These are phyloP conservation scores for Lamprotornis superbus DNA, from an alignment of 2,113 vertebrate genomes.

Conservation along the genomic window DNA sequence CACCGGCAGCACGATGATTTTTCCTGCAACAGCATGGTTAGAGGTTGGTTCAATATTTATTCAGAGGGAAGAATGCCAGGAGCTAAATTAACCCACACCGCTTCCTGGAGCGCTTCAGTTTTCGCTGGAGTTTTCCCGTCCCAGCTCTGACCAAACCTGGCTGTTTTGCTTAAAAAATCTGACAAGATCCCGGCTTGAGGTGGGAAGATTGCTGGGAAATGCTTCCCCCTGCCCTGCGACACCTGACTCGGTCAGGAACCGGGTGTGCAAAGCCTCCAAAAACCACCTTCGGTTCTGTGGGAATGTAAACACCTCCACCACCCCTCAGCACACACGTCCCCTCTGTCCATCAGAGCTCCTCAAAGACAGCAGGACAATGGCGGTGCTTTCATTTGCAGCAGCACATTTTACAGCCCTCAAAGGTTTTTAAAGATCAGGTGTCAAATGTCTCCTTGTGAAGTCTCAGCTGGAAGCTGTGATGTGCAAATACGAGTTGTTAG, in stretches of 20 bases:
- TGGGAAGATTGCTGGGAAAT: not conserved
- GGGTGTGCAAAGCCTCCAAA: not conserved
- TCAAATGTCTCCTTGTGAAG: constrained; percentile 10
- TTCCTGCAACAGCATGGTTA: not conserved
- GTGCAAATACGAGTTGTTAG: constrained; percentile 9
- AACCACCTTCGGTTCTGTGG: not conserved
- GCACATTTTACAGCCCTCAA: not conserved
- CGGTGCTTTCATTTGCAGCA: not conserved
- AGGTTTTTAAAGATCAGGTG: constrained; percentile 10
- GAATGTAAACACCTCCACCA: not conserved
- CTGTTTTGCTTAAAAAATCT: not conserved
- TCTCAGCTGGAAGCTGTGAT: constrained; percentile 2
- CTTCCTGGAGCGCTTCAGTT: constrained; percentile 26
- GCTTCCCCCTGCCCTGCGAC: not conserved
- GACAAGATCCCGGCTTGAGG: not conserved
- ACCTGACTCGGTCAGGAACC: not conserved
- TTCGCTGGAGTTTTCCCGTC: constrained; percentile 41
- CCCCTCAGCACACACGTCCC: not conserved
- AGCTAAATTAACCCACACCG: not conserved
- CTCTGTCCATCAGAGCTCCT: not conserved
- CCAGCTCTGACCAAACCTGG: not conserved
- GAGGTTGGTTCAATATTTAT: constrained; percentile 37
- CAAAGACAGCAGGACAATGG: not conserved
- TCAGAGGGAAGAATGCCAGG: not conserved
- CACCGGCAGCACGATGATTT: not conserved